Base-by-base conservation (phyloP, 2,888 invertebrate species). In the Parnassius smintheus region DNA sequence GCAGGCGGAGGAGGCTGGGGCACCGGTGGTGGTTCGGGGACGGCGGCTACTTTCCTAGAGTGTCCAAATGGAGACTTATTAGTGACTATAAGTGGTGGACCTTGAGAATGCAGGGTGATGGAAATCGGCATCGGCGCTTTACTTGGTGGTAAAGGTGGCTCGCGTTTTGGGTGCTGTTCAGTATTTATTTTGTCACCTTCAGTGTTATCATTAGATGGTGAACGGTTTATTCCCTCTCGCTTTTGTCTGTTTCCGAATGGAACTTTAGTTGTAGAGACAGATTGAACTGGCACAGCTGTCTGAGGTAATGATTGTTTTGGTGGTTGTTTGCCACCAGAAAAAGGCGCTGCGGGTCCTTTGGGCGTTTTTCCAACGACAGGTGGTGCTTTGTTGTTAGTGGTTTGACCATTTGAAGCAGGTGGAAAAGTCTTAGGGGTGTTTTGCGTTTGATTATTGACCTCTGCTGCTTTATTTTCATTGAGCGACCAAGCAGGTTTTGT, bases 71-170 rank as follows among this genome's bases (percentile, higher is more conserved):
- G 91, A 0, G 88, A 85, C 66, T 92, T 91, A 73, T 88, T 89
- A 0, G 83, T 84, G 48, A 93, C 92, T 52, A 93, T 93, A 65
- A 93, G 80, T 13, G 92, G 88, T 44, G 83, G 86, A 0, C 86
- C 92, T 67, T 79, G 89, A 9, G 81, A 81, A 70, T 85, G 83
- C 44, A 89, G 72, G n/a, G 91, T 92, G 50, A 93, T 92, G n/a
- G 89, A 88, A 58, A 90, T 91, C 11, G 91, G 89, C 87, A 88
- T 92, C 35, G 85, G 91, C 2, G 86, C 90, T 69, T 91, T 91
- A 74, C 91, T 91, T 7, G 91, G 82, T 67, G 90, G 86, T 55
- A 86, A 74, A 1, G 88, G 83, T 56, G 89, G 83, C 63, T 86
- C 87, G 18, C 87, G 86, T 64, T 88, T 90, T 0, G 72, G 57